These are phyloP conservation scores for Lordiphosa andalusiaca DNA, from an alignment of 2,888 invertebrate species.

Conservation along the genomic window DNA sequence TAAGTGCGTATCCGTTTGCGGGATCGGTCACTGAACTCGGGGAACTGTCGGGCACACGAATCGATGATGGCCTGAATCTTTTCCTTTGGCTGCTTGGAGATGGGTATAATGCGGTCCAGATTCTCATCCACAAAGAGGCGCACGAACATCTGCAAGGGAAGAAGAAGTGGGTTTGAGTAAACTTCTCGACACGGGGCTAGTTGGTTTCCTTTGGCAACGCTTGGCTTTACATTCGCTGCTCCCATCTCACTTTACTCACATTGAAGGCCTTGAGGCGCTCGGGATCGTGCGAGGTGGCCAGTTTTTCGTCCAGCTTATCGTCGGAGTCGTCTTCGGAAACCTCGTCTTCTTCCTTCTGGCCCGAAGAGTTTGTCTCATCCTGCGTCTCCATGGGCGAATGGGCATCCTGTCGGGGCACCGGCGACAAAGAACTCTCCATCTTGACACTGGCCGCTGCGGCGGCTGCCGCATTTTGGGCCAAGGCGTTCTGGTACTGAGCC, in stretches of 20 bases:
- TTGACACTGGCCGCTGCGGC: constrained; percentile 80
- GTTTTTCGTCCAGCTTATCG: constrained; percentile 92
- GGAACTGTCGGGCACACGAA: constrained; percentile 97
- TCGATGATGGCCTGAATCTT: constrained; percentile 98
- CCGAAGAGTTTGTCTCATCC: constrained; percentile 93
- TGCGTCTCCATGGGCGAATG: constrained; percentile 83
- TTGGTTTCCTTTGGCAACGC: constrained; percentile 63
- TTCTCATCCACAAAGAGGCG: constrained; percentile 98
- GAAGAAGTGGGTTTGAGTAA: constrained; percentile 3
- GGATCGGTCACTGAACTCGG: constrained; percentile 96
- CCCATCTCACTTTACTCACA: constrained; percentile 83
- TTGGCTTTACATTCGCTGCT: constrained; percentile 63
- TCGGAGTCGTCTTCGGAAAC: constrained; percentile 92
- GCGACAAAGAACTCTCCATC: constrained; percentile 80
- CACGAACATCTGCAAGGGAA: constrained; percentile 93
- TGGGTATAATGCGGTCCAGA: constrained; percentile 96
- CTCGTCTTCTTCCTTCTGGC: constrained; percentile 92
- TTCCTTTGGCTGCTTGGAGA: constrained; percentile 98
- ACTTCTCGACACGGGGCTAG: constrained; percentile 10
- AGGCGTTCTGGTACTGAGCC: constrained; percentile 91
- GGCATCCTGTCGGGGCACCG: constrained; percentile 83
- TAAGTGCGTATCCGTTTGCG: constrained; percentile 97
- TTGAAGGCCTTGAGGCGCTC: constrained; percentile 97
- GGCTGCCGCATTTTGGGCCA: constrained; percentile 85
- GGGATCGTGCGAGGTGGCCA: constrained; percentile 87